Percentiles rank a stretch among this genome's conserved stretches.
Conservation (phyloP, 1,140 invertebrate genomes). For the Oryctes rhinoceros region DNA sequence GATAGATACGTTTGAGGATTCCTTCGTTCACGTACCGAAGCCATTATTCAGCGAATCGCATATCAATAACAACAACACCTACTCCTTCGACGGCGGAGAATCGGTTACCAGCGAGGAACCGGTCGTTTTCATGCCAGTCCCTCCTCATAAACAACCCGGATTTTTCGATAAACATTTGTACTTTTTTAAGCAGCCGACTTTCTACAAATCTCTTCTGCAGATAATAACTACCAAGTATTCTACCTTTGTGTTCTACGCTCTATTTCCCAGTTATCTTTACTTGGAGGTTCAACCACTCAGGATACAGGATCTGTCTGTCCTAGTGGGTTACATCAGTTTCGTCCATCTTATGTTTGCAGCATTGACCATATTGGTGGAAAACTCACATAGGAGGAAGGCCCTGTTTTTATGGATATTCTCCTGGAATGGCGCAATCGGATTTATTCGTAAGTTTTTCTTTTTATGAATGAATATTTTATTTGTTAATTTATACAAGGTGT, state of each 20-base stretch:
- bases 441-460: conserved; percentile 42
- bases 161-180: conserved; percentile 42
- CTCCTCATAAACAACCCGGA: conserved; percentile 20
- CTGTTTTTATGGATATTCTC: conserved; percentile 42
- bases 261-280: conserved; percentile 55
- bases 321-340: conserved; percentile 39
- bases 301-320: conserved; percentile 41
- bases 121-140: conserved; percentile 50
- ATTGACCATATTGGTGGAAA: not conserved
- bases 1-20: conserved; percentile 42
- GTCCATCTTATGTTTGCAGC: conserved; percentile 9
- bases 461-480: not conserved
- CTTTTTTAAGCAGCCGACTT: conserved; percentile 51
- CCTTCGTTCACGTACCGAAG: conserved; percentile 44
- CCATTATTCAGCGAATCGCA: conserved; percentile 54
- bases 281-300: conserved; percentile 40
- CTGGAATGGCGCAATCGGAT: conserved; percentile 41
- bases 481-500: not conserved
- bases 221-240: conserved; percentile 55
- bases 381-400: conserved; percentile 19
- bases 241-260: conserved; percentile 52
- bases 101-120: conserved; percentile 34
- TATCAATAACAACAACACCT: conserved; percentile 55
- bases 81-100: conserved; percentile 51
- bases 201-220: conserved; percentile 56